Evolutionary conservation across 2,888 invertebrate species (phyloP).

Genomic region (Chloroclysta siterata): DNA sequence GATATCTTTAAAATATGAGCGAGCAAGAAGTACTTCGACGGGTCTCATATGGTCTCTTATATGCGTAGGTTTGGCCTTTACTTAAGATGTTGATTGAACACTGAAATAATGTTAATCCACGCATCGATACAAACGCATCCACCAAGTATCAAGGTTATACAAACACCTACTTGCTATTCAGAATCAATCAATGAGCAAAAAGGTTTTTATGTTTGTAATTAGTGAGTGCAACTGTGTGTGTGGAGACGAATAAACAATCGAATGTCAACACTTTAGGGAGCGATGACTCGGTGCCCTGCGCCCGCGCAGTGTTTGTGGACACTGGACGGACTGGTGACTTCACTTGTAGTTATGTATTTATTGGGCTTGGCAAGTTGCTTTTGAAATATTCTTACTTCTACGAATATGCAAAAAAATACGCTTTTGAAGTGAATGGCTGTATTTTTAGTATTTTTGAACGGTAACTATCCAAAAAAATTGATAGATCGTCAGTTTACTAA

Average conservation of each 20-base stretch:
- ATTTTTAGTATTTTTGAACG: too few species aligned
- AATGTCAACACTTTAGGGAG: slow-evolving; percentile 80
- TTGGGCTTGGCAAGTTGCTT: neutral
- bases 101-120: too few species aligned
- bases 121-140: too few species aligned
- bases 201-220: slow-evolving; percentile 63
- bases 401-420: neutral
- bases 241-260: slow-evolving; percentile 76
- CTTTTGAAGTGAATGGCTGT: too few species aligned
- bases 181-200: slow-evolving; percentile 41
- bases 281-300: slow-evolving; percentile 68
- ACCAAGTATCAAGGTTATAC: neutral
- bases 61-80: too few species aligned
- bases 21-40: too few species aligned
- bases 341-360: slow-evolving; percentile 24
- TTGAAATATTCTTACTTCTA: neutral
- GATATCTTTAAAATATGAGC: too few species aligned
- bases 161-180: slow-evolving; percentile 6
- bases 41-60: too few species aligned
- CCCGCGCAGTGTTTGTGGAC: slow-evolving; percentile 50
- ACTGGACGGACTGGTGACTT: slow-evolving; percentile 40
- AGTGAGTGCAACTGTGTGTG: slow-evolving; percentile 73
- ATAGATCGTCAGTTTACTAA: too few species aligned
- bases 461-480: too few species aligned
- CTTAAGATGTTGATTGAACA: too few species aligned